Evolutionary conservation across 2,888 invertebrate species (phyloP), one percentile per base, ranked within the genome.

Genomic region (Griposia aprilina): DNA sequence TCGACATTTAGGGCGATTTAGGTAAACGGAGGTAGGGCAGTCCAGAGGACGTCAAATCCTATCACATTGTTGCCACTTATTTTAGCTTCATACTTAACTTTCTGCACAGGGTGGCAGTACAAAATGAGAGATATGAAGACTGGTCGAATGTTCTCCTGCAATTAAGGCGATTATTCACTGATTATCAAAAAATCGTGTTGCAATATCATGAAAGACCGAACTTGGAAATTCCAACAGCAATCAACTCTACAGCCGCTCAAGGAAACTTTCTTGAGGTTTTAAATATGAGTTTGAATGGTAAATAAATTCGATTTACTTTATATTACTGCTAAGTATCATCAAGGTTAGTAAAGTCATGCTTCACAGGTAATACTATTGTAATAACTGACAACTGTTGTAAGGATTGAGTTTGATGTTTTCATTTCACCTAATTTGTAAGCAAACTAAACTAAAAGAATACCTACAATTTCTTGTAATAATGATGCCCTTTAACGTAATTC

Each of bases 211-310:
- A 98, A 86, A 97, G 98, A 79, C 97, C 98, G 11, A 97, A 97
- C 80, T 94, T 98, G 87, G 96, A 97, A 78, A 98, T 99, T 90
- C 99, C 99, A 2, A 97, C 97, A 76, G 98, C 99, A n/a, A 98
- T 97, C 6, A 98, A 99, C 92, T 99, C 99, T 0, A 98, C 98
- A 15, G 99, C 99, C 8, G 98, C 98, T 0, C 99, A 99, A 94
- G 99, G 99, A 69, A 99, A 99, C 94, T 99, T 99, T 94, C 97
- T 99, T 50, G 99, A 99, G 97, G 99, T 99, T n/a, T 97, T 99
- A 41, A 99, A 99, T 94, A 99, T 99, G 98, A 99, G 99, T 74
- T 97, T 99, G 78, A 99, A 99, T 97, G 99, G 99, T 98, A 97
- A 92, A 90, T 45, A 10, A 10, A 10, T 45, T 45, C 0, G 45